Conservation (phyloP, 2,797 vertebrate species). For the Coccyzus lansbergi region DNA sequence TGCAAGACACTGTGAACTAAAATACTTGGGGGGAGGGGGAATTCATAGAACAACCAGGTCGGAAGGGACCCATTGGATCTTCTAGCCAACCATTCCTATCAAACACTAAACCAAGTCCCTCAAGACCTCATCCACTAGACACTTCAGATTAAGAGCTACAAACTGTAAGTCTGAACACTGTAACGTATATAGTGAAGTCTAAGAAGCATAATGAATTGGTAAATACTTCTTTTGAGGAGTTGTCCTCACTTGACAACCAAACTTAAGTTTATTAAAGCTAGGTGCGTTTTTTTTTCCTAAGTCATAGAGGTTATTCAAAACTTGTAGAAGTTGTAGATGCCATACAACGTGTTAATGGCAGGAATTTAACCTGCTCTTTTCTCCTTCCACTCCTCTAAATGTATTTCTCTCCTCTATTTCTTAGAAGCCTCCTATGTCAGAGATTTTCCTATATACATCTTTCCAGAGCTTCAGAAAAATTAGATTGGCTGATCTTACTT, state of each 20-base stretch:
- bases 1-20: not conserved
- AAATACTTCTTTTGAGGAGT: not conserved
- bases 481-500: not conserved
- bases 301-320: not conserved
- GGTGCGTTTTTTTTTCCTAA: not conserved
- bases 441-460: not conserved
- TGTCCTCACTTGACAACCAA: not conserved
- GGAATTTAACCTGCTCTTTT: not conserved
- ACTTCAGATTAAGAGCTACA: not conserved
- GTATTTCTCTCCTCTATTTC: not conserved
- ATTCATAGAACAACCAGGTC: too few relatives aligned
- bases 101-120: too few relatives aligned
- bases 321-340: not conserved
- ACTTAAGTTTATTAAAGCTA: not conserved
- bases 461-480: not conserved
- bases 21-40: not conserved
- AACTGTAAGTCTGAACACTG: not conserved
- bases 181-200: rapidly evolving
- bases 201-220: not conserved
- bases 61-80: too few relatives aligned
- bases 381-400: not conserved
- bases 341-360: not conserved
- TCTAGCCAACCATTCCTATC: too few relatives aligned
- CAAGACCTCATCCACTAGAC: too few relatives aligned
- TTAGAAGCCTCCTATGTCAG: not conserved